A percentile compares a stretch with the other conserved stretches of the same genome.
These are phyloP conservation scores for Carterocephalus palaemon DNA, from an alignment of 2,888 invertebrate species.

Conservation along the genomic window DNA sequence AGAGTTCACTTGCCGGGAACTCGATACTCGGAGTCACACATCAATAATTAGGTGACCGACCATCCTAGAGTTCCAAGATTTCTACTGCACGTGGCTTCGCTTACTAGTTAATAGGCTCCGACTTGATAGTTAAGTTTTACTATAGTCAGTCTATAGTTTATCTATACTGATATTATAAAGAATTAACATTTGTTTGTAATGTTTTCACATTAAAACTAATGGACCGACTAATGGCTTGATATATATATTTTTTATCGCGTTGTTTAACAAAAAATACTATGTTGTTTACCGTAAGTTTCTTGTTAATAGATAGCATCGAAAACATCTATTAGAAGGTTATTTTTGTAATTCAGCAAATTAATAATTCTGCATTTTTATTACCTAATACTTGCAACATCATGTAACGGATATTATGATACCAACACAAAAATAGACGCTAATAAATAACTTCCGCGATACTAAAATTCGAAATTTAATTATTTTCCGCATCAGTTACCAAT, in stretches of 20 bases:
- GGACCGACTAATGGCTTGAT: too few relatives aligned
- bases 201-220: too few relatives aligned
- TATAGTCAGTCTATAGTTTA: too few relatives aligned
- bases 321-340: too few relatives aligned
- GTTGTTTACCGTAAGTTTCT: too few relatives aligned
- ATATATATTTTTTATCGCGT: too few relatives aligned
- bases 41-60: conserved; percentile 21
- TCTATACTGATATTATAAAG: too few relatives aligned
- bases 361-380: conserved; percentile 1
- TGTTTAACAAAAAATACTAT: too few relatives aligned
- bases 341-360: conserved; percentile 6
- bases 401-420: conserved; percentile 11
- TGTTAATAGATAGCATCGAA: too few relatives aligned
- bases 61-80: conserved; percentile 14
- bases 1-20: conserved; percentile 4
- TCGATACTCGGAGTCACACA: conserved; percentile 15
- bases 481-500: background rate
- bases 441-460: conserved; percentile 16
- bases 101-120: too few relatives aligned
- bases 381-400: conserved; percentile 6
- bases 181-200: too few relatives aligned
- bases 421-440: conserved; percentile 13
- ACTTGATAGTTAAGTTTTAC: background rate
- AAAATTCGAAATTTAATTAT: conserved; percentile 14
- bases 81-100: conserved; percentile 10